Evolutionary conservation across 2,113 vertebrate species (phyloP).

Genomic region (Cynocephalus volans): DNA sequence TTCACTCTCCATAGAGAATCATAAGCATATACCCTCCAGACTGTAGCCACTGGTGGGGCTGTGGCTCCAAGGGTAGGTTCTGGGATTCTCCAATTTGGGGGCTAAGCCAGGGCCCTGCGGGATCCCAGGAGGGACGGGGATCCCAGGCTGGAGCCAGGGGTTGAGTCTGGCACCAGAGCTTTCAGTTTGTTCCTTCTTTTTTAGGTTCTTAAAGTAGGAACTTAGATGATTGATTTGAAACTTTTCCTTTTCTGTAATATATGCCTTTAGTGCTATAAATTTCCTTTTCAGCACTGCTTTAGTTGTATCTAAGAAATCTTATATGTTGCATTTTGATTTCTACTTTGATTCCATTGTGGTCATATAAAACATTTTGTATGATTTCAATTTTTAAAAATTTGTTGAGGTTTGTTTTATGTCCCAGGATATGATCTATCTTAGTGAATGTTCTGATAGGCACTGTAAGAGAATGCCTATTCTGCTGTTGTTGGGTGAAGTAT

Average conservation of each 20-base stretch:
- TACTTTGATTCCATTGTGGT: neutral
- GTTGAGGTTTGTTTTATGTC: constrained; percentile 22
- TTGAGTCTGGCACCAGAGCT: too few species aligned
- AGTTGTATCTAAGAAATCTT: neutral
- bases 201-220: neutral
- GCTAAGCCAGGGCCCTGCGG: neutral
- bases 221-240: neutral
- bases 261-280: constrained; percentile 22
- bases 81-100: neutral
- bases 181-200: constrained; percentile 85
- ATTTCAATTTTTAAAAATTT: constrained; percentile 36
- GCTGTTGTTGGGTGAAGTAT: neutral
- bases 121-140: neutral
- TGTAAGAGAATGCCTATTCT: constrained; percentile 45
- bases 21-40: neutral
- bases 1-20: constrained; percentile 80
- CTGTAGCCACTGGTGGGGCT: neutral
- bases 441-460: constrained; percentile 25
- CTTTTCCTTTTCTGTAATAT: constrained; percentile 17
- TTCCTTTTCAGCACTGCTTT: neutral
- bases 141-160: neutral
- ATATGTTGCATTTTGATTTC: neutral
- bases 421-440: constrained; percentile 21
- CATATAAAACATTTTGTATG: neutral
- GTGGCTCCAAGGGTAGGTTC: neutral